phyloP scores from a whole-genome alignment of 2,797 vertebrate genomes.

The Rhinella marina region DNA sequence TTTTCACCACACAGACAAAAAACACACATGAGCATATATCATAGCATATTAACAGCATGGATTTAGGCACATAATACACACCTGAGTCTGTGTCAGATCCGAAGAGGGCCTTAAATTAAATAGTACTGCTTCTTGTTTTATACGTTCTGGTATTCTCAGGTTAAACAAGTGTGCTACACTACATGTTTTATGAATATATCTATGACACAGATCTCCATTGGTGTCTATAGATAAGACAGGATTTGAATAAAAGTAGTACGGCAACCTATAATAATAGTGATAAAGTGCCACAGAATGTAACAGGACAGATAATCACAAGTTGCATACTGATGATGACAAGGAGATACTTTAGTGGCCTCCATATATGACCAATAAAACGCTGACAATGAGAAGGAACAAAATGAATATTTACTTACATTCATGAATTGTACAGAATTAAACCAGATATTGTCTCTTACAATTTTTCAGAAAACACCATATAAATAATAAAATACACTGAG shows the following conservation, averaged over 20 bases:
- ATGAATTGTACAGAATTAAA: constrained; percentile 9
- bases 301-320: not conserved
- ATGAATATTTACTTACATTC: not conserved
- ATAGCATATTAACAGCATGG: too few relatives aligned
- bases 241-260: not conserved
- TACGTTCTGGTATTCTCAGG: not conserved
- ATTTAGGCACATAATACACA: too few relatives aligned
- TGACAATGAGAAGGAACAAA: constrained; percentile 8
- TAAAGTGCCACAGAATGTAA: not conserved
- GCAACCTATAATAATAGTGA: not conserved
- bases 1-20: too few relatives aligned
- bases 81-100: too few relatives aligned
- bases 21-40: too few relatives aligned
- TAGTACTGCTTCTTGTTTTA: not conserved
- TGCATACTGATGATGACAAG: not conserved
- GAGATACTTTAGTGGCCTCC: constrained; percentile 1
- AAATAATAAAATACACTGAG: not conserved
- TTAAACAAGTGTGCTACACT: not conserved
- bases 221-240: not conserved
- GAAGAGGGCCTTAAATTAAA: not conserved
- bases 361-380: constrained; percentile 10
- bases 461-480: not conserved
- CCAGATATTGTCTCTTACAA: not conserved
- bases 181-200: not conserved
- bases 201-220: not conserved